Evolutionary conservation across 1,140 invertebrate genomes (phyloP).

Genomic region (Araneus ventricosus): DNA sequence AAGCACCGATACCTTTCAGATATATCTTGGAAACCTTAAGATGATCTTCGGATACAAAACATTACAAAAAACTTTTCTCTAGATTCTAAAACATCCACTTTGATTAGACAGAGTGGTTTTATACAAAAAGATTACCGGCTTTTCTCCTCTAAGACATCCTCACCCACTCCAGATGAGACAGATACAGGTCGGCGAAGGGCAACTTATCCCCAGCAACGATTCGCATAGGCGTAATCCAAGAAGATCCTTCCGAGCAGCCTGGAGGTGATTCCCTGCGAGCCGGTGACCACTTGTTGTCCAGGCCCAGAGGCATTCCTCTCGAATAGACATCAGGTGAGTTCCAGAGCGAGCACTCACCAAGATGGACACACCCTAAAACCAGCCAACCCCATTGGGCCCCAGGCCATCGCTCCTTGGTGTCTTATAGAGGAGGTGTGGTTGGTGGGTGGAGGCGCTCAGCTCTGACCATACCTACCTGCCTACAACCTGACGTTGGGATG

Average conservation of each 20-base stretch:
- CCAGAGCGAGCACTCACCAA: constrained; percentile 27
- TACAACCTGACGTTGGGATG: constrained; percentile 42
- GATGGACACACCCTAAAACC: constrained; percentile 67
- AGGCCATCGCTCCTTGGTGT: constrained; percentile 57
- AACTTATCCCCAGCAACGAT: neutral
- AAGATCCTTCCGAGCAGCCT: neutral
- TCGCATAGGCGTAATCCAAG: neutral
- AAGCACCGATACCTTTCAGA: too few species aligned
- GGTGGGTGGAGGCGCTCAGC: constrained; percentile 64
- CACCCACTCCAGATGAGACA: neutral
- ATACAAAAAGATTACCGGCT: neutral
- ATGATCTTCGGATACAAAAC: too few species aligned
- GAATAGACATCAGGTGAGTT: neutral
- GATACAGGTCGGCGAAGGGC: neutral
- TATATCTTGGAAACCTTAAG: too few species aligned
- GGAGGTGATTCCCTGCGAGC: too few species aligned
- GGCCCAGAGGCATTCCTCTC: constrained; percentile 1
- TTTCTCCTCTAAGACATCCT: neutral
- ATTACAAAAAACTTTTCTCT: too few species aligned
- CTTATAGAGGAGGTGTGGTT: constrained; percentile 53
- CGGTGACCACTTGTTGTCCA: neutral
- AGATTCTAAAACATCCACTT: too few species aligned
- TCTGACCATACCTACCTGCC: constrained; percentile 52
- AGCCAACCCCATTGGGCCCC: constrained; percentile 55
- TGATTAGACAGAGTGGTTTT: too few species aligned